phyloP scores from a whole-genome alignment of 2,113 vertebrate genomes.

The Seriola quinqueradiata region DNA sequence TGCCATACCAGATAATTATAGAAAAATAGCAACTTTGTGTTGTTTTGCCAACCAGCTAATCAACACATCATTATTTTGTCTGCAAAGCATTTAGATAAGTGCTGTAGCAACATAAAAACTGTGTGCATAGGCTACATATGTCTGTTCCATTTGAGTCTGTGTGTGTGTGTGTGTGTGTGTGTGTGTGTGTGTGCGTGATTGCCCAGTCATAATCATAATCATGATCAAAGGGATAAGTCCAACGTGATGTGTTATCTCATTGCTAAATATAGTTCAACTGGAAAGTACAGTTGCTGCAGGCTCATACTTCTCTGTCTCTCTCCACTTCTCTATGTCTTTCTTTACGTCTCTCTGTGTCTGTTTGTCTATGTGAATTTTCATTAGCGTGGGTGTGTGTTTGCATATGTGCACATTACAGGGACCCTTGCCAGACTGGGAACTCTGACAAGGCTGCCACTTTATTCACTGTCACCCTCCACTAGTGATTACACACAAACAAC shows the following conservation, averaged over 20 bases:
- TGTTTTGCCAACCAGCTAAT: not conserved
- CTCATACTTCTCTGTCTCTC: slow-evolving; percentile 57
- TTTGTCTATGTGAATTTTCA: slow-evolving; percentile 31
- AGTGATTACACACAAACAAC: slow-evolving; percentile 51
- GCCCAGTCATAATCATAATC: slow-evolving; percentile 74
- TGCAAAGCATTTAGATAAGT: not conserved
- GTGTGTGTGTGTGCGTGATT: slow-evolving; percentile 32
- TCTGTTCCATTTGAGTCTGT: slow-evolving; percentile 33
- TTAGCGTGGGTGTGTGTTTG: slow-evolving; percentile 26
- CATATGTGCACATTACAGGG: slow-evolving; percentile 31
- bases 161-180: not conserved
- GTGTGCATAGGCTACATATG: slow-evolving; percentile 4
- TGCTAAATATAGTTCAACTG: slow-evolving; percentile 77
- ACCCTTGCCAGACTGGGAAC: slow-evolving; percentile 61
- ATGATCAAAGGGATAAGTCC: slow-evolving; percentile 77
- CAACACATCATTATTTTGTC: not conserved
- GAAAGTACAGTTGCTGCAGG: slow-evolving; percentile 70
- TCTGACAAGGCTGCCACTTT: slow-evolving; percentile 69
- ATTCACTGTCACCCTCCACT: slow-evolving; percentile 50
- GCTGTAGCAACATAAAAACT: not conserved
- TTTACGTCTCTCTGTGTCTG: slow-evolving; percentile 32
- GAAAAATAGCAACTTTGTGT: not conserved
- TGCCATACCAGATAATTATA: not conserved
- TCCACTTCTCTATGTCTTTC: slow-evolving; percentile 50
- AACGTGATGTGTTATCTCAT: slow-evolving; percentile 75